Evolutionary conservation across 2,888 invertebrate genomes (phyloP), one percentile per base, ranked within the genome.

Genomic region (Pegoplata infirma): DNA sequence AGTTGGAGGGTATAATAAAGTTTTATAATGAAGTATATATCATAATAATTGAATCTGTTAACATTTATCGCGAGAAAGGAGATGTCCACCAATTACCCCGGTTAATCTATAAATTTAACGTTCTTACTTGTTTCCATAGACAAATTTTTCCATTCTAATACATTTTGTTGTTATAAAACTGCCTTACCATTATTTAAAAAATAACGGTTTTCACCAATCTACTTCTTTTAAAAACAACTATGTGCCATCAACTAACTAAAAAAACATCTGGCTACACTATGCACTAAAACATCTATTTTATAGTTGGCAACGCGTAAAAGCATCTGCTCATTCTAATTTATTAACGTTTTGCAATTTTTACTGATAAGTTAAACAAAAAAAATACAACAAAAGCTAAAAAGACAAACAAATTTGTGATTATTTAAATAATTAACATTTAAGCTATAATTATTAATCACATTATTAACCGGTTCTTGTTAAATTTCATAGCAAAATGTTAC

Each of bases 401-500:
- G 10, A 1, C 14, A 59, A n/a, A 46, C 59, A 25, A 40, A 17
- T 40, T 16, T 12, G 28, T 58, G 23, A 28, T 21, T 19, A 28
- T 36, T 47, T n/a, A 17, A 47, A 17, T 3, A 16, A 10, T 14
- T 3, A 44, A 14, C 16, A 3, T 6, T 7, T 44, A 5, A 12
- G 21, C 5, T 17, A 21, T 49, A 21, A 21, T 44, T 58, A 21
- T 44, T 19, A 6, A n/a, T 23, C n/a, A n/a, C n/a, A 55, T 40
- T 40, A 23, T 14, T 58, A 55, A 12, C 1, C 5, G 19, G 1
- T n/a, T n/a, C n/a, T n/a, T 46, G 5, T 10, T 28, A 19, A 8
- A 55, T 19, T 1, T 12, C 8, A n/a, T n/a, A 40, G 5, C 19
- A 79, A 67, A 68, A 83, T 83, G 83, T 47, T 82, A 16, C 56